Percentiles rank a stretch among this genome's conserved stretches.
These are phyloP conservation scores for Thalassaphorura encarpata DNA, from an alignment of 1,140 invertebrate genomes.

Conservation along the genomic window DNA sequence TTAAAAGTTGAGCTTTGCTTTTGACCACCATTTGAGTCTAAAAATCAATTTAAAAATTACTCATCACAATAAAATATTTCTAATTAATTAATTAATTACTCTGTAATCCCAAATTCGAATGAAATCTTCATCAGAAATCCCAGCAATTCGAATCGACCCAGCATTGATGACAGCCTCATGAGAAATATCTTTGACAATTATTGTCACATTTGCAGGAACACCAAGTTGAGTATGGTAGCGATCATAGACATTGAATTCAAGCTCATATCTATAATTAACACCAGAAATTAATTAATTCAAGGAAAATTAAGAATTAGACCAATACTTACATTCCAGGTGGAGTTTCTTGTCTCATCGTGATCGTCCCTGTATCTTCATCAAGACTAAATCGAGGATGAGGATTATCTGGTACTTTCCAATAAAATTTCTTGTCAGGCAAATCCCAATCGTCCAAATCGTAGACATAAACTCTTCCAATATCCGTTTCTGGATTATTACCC, in stretches of 20 bases:
- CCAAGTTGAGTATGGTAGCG: constrained; percentile 84
- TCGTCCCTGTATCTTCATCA: constrained; percentile 85
- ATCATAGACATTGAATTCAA: constrained; percentile 88
- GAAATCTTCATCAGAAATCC: constrained; percentile 74
- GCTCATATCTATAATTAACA: constrained; percentile 45
- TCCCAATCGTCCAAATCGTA: constrained; percentile 97
- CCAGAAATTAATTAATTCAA: constrained; percentile 11
- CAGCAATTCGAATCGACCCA: constrained; percentile 81
- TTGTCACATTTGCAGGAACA: constrained; percentile 83
- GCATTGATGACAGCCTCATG: constrained; percentile 92
- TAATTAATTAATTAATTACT: no score
- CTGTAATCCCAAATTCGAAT: constrained; percentile 88
- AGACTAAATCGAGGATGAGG: constrained; percentile 63
- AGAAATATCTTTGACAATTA: constrained; percentile 84
- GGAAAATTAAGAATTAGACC: not conserved
- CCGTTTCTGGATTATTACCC: constrained; percentile 80
- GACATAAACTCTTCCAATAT: constrained; percentile 90
- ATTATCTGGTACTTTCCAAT: constrained; percentile 73
- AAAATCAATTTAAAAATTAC: constrained; percentile 24
- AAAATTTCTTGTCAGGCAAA: constrained; percentile 91
- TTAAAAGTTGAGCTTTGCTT: constrained; percentile 79
- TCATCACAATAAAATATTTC: no score
- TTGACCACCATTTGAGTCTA: constrained; percentile 64
- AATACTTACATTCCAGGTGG: constrained; percentile 58
- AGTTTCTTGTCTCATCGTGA: constrained; percentile 85